phyloP scores from a whole-genome alignment of 2,888 invertebrate species.

The Uropetala carovei region DNA sequence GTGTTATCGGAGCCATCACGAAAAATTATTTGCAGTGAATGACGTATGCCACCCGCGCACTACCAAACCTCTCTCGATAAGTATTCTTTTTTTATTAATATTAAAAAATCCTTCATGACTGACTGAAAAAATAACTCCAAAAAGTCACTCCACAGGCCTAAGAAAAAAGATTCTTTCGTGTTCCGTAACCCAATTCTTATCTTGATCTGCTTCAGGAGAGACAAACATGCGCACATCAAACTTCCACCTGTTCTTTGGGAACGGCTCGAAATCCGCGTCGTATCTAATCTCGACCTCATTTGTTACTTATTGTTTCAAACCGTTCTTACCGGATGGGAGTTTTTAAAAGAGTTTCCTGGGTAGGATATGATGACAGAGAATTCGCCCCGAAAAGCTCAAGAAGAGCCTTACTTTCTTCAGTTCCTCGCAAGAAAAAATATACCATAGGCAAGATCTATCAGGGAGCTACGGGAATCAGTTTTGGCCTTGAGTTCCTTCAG shows the following conservation, averaged over 20 bases:
- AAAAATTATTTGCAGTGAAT: no score
- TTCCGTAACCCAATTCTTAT: constrained; percentile 8
- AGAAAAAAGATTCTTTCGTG: not conserved
- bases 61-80: no score
- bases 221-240: not conserved
- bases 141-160: no score
- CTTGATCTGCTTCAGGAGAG: constrained; percentile 14
- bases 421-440: not conserved
- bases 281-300: not conserved
- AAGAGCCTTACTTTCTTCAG: not conserved
- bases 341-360: not conserved
- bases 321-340: constrained; percentile 17
- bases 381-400: not conserved
- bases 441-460: not conserved
- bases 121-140: no score
- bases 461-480: not conserved
- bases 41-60: no score
- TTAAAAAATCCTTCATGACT: no score
- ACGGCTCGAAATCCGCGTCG: not conserved
- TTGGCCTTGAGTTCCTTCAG: not conserved
- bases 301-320: not conserved
- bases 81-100: no score
- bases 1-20: no score
- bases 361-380: constrained; percentile 21
- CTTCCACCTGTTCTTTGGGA: not conserved